A percentile compares a stretch with the other conserved stretches of the same genome.
Evolutionary conservation across 2,113 vertebrate genomes (phyloP).

Genomic region (Copsychus sechellarum): DNA sequence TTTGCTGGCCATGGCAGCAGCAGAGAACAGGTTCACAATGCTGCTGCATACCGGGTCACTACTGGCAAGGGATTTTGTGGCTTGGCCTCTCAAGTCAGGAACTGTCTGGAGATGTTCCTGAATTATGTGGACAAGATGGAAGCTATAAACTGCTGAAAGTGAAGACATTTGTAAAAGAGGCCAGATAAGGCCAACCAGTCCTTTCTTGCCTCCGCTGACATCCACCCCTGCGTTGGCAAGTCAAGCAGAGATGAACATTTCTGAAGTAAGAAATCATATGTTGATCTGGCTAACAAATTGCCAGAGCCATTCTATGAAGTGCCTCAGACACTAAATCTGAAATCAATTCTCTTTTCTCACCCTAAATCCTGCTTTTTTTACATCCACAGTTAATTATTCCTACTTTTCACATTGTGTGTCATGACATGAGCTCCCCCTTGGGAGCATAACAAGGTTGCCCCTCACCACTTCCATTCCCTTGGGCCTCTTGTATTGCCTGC

Average conservation of each 20-base stretch:
- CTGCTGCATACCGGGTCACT: rapidly evolving
- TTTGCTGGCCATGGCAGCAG: background rate
- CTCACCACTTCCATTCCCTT: background rate
- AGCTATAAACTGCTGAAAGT: background rate
- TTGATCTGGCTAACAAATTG: slow-evolving; percentile 15
- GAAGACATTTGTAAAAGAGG: background rate
- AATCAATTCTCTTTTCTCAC: background rate
- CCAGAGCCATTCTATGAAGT: background rate
- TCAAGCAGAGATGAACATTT: background rate
- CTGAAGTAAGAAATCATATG: background rate
- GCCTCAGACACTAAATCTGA: background rate
- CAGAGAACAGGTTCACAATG: rapidly evolving
- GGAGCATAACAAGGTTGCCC: background rate
- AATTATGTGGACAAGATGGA: background rate
- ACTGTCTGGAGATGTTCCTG: background rate
- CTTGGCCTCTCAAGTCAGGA: background rate
- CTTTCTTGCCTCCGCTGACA: background rate
- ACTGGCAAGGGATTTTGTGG: background rate
- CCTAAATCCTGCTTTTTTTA: background rate
- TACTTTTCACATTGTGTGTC: rapidly evolving
- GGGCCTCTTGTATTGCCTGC: background rate
- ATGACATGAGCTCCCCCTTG: background rate
- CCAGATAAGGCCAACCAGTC: background rate
- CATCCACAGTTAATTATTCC: background rate
- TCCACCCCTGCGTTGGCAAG: rapidly evolving